A percentile compares a stretch with the other conserved stretches of the same genome.
Conservation (phyloP, 1,140 invertebrate genomes). For the Adoxophyes honmai region DNA sequence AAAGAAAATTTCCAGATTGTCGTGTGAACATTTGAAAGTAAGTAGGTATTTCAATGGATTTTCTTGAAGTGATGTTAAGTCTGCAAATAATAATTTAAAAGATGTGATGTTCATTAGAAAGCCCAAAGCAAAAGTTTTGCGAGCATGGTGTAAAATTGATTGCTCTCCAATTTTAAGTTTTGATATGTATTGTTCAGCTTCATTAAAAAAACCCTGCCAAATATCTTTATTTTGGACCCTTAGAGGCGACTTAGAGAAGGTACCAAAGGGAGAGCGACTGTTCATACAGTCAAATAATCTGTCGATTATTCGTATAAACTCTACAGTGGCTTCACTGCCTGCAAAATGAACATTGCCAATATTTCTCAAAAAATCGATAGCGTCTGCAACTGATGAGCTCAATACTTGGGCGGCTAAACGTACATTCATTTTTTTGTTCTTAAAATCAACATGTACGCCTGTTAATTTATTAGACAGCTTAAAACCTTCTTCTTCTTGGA, state of each 20-base stretch:
- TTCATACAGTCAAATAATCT: slow-evolving; percentile 43
- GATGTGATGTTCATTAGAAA: slow-evolving; percentile 16
- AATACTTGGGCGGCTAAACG: slow-evolving; percentile 34
- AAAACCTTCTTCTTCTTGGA: slow-evolving; percentile 36
- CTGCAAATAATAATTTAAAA: slow-evolving; percentile 22
- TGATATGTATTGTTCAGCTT: slow-evolving; percentile 6
- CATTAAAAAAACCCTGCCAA: slow-evolving; percentile 21
- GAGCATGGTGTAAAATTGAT: not conserved
- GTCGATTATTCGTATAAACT: slow-evolving; percentile 37
- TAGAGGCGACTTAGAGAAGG: slow-evolving; percentile 36
- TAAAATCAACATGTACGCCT: slow-evolving; percentile 26
- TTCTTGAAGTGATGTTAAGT: slow-evolving; percentile 24
- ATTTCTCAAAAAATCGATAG: slow-evolving; percentile 33
- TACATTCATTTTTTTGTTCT: slow-evolving; percentile 39
- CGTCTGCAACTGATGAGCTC: slow-evolving; percentile 37
- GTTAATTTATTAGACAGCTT: slow-evolving; percentile 31
- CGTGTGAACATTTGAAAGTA: slow-evolving; percentile 40
- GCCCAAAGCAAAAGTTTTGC: slow-evolving; percentile 12
- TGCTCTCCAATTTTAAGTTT: not conserved
- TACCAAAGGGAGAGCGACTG: slow-evolving; percentile 28
- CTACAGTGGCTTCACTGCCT: slow-evolving; percentile 28
- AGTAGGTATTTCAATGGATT: slow-evolving; percentile 37
- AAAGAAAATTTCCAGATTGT: slow-evolving; percentile 44
- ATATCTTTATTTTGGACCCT: slow-evolving; percentile 23
- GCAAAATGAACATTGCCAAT: slow-evolving; percentile 23